phyloP scores from a whole-genome alignment of 2,113 vertebrate species.

The Dromas ardeola region DNA sequence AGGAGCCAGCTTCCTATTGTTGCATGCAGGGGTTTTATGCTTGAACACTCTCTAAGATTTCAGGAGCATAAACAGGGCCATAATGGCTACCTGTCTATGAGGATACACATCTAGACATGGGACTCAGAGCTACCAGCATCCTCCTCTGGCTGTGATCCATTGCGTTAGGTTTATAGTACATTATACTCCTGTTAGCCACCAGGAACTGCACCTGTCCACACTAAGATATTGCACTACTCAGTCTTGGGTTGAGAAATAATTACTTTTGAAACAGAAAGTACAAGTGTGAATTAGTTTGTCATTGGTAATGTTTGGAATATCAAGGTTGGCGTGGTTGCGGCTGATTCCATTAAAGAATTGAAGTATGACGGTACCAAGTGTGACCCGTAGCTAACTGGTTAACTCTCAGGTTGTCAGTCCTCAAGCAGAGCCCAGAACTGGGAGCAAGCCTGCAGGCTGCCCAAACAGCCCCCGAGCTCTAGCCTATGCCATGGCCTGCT shows the following conservation, averaged over 20 bases:
- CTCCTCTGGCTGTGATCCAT: not conserved
- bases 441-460: not conserved
- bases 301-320: not conserved
- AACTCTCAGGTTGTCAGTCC: not conserved
- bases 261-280: not conserved
- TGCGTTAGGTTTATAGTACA: not conserved
- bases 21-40: not conserved
- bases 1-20: not conserved
- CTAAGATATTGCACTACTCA: not conserved
- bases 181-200: not conserved
- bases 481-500: not conserved
- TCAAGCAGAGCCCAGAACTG: not conserved
- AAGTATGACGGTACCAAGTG: not conserved
- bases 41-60: not conserved
- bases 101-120: fast-evolving
- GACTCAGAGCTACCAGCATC: fast-evolving
- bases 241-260: not conserved
- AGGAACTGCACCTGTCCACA: not conserved
- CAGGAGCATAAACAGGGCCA: not conserved
- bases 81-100: not conserved
- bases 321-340: not conserved
- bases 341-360: not conserved
- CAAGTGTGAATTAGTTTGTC: not conserved
- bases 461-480: not conserved
- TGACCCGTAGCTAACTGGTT: not conserved